Evolutionary conservation across 2,797 vertebrate genomes (phyloP), one percentile per base, ranked within the genome.

Genomic region (Ceyx erithaca): DNA sequence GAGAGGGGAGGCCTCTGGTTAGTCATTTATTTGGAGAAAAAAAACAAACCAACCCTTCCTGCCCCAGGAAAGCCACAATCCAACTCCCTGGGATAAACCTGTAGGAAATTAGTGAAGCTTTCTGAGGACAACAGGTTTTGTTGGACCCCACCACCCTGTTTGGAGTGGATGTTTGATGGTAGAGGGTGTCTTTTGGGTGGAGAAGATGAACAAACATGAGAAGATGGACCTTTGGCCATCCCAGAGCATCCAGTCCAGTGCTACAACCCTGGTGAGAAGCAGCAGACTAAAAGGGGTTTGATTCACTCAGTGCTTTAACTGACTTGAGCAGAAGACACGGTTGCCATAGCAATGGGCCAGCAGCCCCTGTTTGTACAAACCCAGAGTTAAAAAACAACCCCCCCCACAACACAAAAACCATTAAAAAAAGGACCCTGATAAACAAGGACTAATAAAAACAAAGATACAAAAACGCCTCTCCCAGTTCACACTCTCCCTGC

Each of bases 401-500:
- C 26, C 14, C 26, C 26, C 12, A 28, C 14, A 79, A 26, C 11
- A 85, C 21, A 55, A 87, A 62, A 78, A 64, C 6, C 12, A 25
- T 66, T 25, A 14, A 86, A 82, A 19, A n/a, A 15, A n/a, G 14
- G 20, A 41, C 8, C 5, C 51, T 0, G 0, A 55, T 40, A 67
- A 37, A 26, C 0, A 3, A 40, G 31, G 40, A 80, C 75, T 81
- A 40, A 66, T 61, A 9, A 41, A 51, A 19, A 15, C 10, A 51
- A 28, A 51, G 49, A 51, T 72, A 72, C 33, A 88, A 87, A 82
- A 69, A 16, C 5, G 0, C 21, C 18, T 61, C 66, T 7, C 40
- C 20, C 40, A 7, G 43, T 40, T 98, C 87, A 97, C 41, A 70
- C 84, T 79, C 52, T 81, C n/a, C 97, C 98, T 2, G 98, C 98